These are phyloP conservation scores for Phalacrocorax brasilianus DNA, from an alignment of 2,113 vertebrate species.

Conservation along the genomic window DNA sequence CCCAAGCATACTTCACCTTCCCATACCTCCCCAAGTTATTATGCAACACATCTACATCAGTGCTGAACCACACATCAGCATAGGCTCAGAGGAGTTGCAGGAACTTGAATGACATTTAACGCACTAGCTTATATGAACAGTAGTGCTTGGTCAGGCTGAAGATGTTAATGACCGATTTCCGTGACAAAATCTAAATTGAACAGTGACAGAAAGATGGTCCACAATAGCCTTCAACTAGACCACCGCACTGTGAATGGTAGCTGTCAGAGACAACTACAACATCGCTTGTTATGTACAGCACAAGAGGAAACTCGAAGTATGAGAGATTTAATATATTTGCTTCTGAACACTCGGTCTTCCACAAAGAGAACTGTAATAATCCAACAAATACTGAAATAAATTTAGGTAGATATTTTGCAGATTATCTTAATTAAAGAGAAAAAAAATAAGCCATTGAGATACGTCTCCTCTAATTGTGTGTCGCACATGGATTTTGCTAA, in stretches of 20 bases:
- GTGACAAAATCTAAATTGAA: accelerated
- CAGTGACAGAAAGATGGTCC: neutral
- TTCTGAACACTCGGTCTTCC: neutral
- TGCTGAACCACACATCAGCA: neutral
- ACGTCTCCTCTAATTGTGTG: neutral
- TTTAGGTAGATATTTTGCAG: neutral
- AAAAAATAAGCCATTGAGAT: neutral
- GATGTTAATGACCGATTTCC: neutral
- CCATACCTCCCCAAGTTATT: neutral
- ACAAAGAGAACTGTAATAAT: neutral
- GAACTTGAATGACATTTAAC: neutral
- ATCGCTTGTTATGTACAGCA: neutral
- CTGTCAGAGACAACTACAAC: neutral
- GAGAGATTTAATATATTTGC: neutral
- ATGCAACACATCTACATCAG: neutral
- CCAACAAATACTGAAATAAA: neutral
- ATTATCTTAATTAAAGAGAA: neutral
- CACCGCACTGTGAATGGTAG: neutral
- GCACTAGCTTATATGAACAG: neutral
- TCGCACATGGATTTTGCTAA: neutral
- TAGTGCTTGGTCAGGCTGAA: neutral
- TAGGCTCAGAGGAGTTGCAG: neutral
- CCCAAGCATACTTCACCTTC: neutral
- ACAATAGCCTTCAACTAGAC: neutral
- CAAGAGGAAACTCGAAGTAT: neutral